These are phyloP conservation scores for Diarsia rubi DNA, from an alignment of 2,888 invertebrate species.

Conservation along the genomic window DNA sequence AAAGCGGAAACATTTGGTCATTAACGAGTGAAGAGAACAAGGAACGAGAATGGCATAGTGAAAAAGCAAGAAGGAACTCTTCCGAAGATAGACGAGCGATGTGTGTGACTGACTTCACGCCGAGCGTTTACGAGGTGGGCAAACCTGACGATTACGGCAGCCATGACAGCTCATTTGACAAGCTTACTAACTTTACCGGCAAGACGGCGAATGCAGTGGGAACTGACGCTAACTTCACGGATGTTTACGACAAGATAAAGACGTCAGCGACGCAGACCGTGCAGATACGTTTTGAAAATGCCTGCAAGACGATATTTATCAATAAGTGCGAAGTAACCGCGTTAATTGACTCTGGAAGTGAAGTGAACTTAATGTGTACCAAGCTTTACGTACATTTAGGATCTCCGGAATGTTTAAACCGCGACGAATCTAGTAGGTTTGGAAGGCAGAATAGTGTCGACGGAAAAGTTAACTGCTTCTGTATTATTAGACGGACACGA, in stretches of 20 bases:
- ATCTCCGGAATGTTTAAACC: no score
- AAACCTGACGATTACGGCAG: not conserved
- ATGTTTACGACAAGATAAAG: not conserved
- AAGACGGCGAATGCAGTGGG: not conserved
- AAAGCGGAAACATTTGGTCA: no score
- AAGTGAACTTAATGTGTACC: no score
- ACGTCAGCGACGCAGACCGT: no score
- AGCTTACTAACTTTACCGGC: not conserved
- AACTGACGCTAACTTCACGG: constrained; percentile 1
- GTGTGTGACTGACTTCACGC: not conserved
- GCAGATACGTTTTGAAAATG: constrained; percentile 3
- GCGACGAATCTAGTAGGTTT: not conserved
- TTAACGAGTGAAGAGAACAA: no score
- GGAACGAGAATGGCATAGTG: no score
- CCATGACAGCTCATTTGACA: not conserved
- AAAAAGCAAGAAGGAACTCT: not conserved
- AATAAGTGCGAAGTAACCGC: not conserved
- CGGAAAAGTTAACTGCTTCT: not conserved
- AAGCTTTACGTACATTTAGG: no score
- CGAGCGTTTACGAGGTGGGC: not conserved
- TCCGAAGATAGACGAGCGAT: not conserved
- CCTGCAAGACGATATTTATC: not conserved
- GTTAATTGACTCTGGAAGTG: no score
- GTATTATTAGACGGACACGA: constrained; percentile 12
- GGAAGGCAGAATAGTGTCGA: constrained; percentile 1